phyloP scores from a whole-genome alignment of 2,888 invertebrate species.

The Teleiodes luculella region DNA sequence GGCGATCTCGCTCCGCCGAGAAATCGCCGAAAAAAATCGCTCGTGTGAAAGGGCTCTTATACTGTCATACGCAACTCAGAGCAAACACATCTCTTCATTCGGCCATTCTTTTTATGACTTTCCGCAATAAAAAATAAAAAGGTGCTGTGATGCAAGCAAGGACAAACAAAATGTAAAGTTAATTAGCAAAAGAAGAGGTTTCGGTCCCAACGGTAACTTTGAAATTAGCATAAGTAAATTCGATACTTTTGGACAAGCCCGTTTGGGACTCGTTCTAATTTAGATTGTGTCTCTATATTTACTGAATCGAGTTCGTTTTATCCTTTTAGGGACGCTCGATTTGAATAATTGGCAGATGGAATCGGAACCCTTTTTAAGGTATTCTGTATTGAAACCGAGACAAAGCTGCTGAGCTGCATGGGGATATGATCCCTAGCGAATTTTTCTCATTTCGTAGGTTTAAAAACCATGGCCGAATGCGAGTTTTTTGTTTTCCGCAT shows the following conservation, averaged over 20 bases:
- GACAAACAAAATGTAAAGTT: slow-evolving; percentile 41
- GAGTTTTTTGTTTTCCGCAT: too few species aligned
- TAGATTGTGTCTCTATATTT: slow-evolving; percentile 49
- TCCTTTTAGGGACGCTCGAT: slow-evolving; percentile 48
- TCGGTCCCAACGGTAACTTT: slow-evolving; percentile 58
- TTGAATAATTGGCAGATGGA: slow-evolving; percentile 49
- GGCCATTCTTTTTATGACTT: too few species aligned
- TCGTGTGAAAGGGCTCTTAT: too few species aligned
- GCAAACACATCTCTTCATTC: too few species aligned
- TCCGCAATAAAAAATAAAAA: too few species aligned
- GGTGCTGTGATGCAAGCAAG: neutral
- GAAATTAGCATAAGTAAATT: slow-evolving; percentile 70
- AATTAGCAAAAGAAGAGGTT: slow-evolving; percentile 48
- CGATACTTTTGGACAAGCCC: slow-evolving; percentile 50
- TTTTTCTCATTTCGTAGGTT: too few species aligned
- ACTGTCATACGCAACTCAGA: too few species aligned
- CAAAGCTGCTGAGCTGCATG: neutral
- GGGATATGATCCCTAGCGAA: too few species aligned
- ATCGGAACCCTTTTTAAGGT: slow-evolving; percentile 35
- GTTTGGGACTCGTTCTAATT: slow-evolving; percentile 52
- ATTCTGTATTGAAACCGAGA: slow-evolving; percentile 15
- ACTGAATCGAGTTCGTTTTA: slow-evolving; percentile 49
- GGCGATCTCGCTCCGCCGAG: too few species aligned
- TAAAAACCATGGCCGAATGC: too few species aligned
- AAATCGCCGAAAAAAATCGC: too few species aligned